Evolutionary conservation across 2,888 invertebrate genomes (phyloP).

Genomic region (Trichacis sp.): DNA sequence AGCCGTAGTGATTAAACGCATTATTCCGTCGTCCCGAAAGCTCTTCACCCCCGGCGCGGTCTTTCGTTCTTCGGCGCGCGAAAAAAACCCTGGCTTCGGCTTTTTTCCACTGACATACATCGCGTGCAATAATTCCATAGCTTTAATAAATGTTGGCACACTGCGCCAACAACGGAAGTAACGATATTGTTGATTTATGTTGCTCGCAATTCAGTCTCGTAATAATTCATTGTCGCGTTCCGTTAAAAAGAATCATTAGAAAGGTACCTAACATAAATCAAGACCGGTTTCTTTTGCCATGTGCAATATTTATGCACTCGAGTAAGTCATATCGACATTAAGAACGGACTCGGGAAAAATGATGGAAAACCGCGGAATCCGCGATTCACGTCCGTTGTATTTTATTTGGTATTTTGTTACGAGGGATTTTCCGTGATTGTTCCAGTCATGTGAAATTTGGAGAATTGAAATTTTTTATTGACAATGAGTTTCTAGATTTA

Average conservation of each 20-base stretch:
- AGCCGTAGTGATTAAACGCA: slow-evolving; percentile 1
- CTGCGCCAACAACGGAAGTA: slow-evolving; percentile 17
- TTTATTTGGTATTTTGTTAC: too few relatives aligned
- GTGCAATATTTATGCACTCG: too few relatives aligned
- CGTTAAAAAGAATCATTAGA: slow-evolving; percentile 1
- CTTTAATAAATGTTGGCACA: slow-evolving; percentile 19
- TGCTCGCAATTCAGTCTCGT: slow-evolving; percentile 6
- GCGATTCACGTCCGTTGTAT: too few relatives aligned
- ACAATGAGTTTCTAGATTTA: too few relatives aligned
- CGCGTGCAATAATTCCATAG: slow-evolving; percentile 13
- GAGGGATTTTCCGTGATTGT: too few relatives aligned
- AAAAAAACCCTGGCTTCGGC: background rate
- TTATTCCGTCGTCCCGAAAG: slow-evolving; percentile 2
- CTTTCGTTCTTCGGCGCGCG: background rate
- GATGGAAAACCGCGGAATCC: too few relatives aligned
- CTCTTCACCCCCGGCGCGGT: background rate
- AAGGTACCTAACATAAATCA: background rate
- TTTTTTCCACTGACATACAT: slow-evolving; percentile 7
- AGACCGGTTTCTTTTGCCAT: too few relatives aligned
- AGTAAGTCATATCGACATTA: too few relatives aligned
- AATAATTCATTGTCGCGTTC: background rate
- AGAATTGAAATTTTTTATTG: too few relatives aligned
- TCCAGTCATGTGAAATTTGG: too few relatives aligned
- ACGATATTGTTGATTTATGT: slow-evolving; percentile 23
- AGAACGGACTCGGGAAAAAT: too few relatives aligned